Percentiles rank a stretch among this genome's conserved stretches.
phyloP scores from a whole-genome alignment of 2,113 vertebrate genomes.

The Donacobius atricapilla region DNA sequence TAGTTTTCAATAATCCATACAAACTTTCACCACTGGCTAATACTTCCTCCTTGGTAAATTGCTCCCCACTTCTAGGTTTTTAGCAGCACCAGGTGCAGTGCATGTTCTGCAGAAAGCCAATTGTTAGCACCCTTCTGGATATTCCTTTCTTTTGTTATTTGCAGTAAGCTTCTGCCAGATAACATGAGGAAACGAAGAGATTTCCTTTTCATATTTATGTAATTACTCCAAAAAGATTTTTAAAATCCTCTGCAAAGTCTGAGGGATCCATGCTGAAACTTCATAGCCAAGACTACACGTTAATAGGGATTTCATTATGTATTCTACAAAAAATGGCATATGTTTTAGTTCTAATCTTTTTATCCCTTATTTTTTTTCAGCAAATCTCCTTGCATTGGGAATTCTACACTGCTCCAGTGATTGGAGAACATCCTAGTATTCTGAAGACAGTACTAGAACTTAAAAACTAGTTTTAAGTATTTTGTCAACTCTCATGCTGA shows the following conservation, averaged over 20 bases:
- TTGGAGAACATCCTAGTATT: neutral
- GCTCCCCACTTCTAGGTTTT: neutral
- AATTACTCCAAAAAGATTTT: slow-evolving; percentile 51
- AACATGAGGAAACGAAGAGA: neutral
- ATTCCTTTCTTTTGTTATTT: neutral
- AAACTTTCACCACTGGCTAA: neutral
- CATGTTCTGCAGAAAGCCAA: neutral
- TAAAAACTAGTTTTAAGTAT: neutral
- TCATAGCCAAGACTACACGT: neutral
- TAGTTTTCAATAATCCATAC: neutral
- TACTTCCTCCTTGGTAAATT: neutral
- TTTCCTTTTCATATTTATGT: slow-evolving; percentile 22
- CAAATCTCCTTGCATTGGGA: slow-evolving; percentile 5
- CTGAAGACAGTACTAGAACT: neutral
- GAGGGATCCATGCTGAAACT: slow-evolving; percentile 3
- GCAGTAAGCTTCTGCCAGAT: neutral
- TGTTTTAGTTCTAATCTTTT: slow-evolving; percentile 42
- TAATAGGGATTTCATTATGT: slow-evolving; percentile 20
- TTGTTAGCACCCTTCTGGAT: neutral
- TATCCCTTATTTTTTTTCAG: slow-evolving; percentile 6
- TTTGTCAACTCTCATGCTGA: neutral
- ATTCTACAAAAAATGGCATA: slow-evolving; percentile 5
- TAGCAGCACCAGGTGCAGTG: neutral
- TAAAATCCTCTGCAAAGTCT: slow-evolving; percentile 39
- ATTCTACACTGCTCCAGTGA: neutral